Evolutionary conservation across 2,113 vertebrate species (phyloP), one percentile per base, ranked within the genome.

Genomic region (Podarcis cretensis): DNA sequence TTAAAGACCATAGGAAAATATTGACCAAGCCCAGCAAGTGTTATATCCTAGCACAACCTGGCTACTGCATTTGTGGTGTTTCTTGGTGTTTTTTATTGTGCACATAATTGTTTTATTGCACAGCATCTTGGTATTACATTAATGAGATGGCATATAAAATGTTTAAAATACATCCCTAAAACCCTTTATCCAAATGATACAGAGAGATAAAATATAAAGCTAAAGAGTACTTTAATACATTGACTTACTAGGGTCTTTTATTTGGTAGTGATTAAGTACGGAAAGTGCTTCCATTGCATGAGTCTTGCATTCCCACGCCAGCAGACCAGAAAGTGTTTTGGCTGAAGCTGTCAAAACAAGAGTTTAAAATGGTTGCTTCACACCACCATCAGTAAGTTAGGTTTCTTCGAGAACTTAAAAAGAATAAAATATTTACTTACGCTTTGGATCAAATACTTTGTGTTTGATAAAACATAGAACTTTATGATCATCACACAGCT

Each of bases 221-320:
- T 54, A 54, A 43, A 75, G 63, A 84, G 8, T 27, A 54, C 4
- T 13, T 40, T 32, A 63, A 30, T 87, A 54, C 59, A 68, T 1
- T n/a, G 4, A 96, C 98, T 98, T 96, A 99, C 99, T 99, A 90
- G 98, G 98, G 94, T 99, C 99, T 97, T 98, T 97, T 95, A 99
- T 99, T 97, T 99, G 98, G 96, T 98, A 98, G 96, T 99, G 98
- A 97, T 99, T 99, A 90, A 99, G 98, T 54, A 99, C 98, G 37
- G 99, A 99, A 25, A 99, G 98, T 77, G 98, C 98, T 97, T 99
- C 98, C 85, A 99, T 98, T 13, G 99, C 99, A 91, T 99, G 98
- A 2, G 98, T 99, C 97, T 99, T 99, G 84, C 98, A 98, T 94
- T 99, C 98, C 97, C 99, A 99, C 92, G 99, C 99, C 94, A 99